These are phyloP conservation scores for Phasianus colchicus DNA, from an alignment of 2,113 vertebrate species.

Conservation along the genomic window DNA sequence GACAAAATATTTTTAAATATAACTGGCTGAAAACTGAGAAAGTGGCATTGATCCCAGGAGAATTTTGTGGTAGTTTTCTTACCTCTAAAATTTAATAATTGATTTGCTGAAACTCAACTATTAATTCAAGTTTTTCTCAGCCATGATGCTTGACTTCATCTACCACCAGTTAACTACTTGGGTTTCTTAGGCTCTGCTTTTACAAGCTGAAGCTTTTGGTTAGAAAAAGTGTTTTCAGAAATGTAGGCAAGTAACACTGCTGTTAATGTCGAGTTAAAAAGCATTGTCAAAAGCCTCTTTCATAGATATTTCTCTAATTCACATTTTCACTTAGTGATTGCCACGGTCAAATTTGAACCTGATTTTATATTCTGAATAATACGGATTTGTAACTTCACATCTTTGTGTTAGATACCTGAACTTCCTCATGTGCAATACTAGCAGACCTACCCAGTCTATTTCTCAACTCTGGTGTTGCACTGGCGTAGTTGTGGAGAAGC, in stretches of 20 bases:
- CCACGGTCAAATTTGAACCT: background rate
- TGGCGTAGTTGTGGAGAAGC: background rate
- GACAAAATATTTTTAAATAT: conserved; percentile 61
- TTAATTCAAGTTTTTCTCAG: background rate
- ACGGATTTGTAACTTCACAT: background rate
- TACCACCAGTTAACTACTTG: background rate
- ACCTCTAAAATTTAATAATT: background rate
- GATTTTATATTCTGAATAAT: background rate
- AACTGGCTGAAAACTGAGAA: conserved; percentile 12
- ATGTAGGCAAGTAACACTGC: background rate
- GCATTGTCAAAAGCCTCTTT: background rate
- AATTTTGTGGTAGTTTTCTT: background rate
- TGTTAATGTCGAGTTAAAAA: background rate
- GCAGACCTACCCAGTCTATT: accelerated
- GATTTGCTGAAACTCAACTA: background rate
- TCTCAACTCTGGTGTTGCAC: background rate
- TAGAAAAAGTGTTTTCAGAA: background rate
- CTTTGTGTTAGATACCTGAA: background rate
- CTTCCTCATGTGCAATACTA: background rate
- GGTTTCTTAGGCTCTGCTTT: background rate
- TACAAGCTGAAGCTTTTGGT: background rate
- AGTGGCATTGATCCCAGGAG: conserved; percentile 57
- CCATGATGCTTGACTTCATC: background rate
- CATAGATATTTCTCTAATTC: background rate
- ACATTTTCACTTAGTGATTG: background rate